These are phyloP conservation scores for Elegia similella DNA, from an alignment of 2,888 invertebrate species.

Conservation along the genomic window DNA sequence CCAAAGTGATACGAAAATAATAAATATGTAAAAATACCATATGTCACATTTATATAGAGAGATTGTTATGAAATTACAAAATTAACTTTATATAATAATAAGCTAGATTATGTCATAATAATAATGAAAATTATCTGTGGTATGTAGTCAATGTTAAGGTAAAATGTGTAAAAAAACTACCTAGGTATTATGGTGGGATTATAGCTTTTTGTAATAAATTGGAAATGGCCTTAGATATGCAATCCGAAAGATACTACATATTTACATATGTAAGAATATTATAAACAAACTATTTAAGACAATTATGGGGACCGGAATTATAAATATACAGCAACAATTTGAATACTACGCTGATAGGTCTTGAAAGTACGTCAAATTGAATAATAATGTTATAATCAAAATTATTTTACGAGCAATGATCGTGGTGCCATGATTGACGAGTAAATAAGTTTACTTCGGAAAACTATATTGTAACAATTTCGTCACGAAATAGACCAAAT, in stretches of 20 bases:
- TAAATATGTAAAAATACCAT: background rate
- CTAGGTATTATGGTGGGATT: background rate
- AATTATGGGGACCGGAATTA: background rate
- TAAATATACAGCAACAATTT: background rate
- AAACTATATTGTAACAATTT: too few species aligned
- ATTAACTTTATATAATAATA: conserved; percentile 20
- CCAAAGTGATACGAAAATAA: conserved; percentile 11
- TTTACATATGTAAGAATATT: background rate
- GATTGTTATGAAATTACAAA: conserved; percentile 33
- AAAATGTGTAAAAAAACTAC: conserved; percentile 28
- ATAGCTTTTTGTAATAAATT: background rate
- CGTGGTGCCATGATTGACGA: too few species aligned
- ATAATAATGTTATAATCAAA: too few species aligned
- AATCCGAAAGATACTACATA: background rate
- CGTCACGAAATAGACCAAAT: too few species aligned
- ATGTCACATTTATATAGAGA: conserved; percentile 1
- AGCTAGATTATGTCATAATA: conserved; percentile 19
- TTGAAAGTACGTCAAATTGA: background rate
- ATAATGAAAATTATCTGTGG: conserved; percentile 28
- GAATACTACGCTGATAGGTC: background rate
- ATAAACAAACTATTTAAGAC: background rate
- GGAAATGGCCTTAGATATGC: conserved; percentile 4
- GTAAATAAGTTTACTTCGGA: too few species aligned
- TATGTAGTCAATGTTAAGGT: conserved; percentile 54
- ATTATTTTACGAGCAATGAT: too few species aligned